Evolutionary conservation across 2,113 vertebrate species (phyloP).

Genomic region (Leiothrix lutea): DNA sequence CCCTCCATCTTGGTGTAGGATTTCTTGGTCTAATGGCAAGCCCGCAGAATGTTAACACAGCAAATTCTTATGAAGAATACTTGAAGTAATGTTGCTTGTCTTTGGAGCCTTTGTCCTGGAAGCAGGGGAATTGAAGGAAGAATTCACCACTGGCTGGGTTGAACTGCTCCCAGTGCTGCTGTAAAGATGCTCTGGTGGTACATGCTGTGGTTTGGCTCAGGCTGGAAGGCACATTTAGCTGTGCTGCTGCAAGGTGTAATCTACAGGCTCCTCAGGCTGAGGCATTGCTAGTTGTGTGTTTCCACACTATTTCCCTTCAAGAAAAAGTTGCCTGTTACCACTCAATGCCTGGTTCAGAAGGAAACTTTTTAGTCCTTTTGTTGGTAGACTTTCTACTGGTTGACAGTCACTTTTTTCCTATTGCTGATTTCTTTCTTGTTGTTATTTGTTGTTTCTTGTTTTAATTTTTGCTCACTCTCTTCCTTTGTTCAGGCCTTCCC

Average conservation of each 20-base stretch:
- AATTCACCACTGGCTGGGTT: not conserved
- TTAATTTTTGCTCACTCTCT: not conserved
- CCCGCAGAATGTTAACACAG: not conserved
- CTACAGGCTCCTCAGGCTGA: not conserved
- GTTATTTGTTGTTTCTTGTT: not conserved
- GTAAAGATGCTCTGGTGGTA: not conserved
- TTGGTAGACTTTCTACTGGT: not conserved
- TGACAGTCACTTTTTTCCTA: not conserved
- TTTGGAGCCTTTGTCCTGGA: not conserved
- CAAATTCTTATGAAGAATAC: not conserved
- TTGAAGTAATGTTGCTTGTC: not conserved
- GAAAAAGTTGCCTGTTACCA: not conserved
- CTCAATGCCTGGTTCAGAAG: fast-evolving
- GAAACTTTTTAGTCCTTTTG: not conserved
- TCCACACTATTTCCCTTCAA: not conserved
- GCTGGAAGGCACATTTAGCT: not conserved
- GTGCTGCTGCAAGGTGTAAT: not conserved
- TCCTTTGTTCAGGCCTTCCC: not conserved
- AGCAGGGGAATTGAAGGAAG: not conserved
- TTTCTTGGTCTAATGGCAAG: not conserved
- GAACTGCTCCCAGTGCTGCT: fast-evolving
- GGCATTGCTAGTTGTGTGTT: not conserved
- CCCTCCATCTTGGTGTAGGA: not conserved
- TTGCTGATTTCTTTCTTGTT: not conserved
- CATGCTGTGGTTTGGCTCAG: fast-evolving